Evolutionary conservation across 2,888 invertebrate species (phyloP).

Genomic region (Hymenopus coronatus): DNA sequence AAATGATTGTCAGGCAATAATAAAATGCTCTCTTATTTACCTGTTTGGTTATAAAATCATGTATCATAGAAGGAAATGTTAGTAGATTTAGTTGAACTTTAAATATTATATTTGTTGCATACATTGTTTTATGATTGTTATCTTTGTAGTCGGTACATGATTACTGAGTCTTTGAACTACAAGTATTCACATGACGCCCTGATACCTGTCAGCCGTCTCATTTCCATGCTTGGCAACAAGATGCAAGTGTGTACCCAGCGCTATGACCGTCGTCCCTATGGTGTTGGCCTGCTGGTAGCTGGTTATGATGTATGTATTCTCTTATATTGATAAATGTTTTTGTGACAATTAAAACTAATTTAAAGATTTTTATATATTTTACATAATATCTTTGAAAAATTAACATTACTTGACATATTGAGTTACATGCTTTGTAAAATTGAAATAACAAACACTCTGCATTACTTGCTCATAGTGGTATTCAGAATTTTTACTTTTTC

Average conservation of each 20-base stretch:
- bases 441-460: too few species aligned
- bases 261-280: constrained; percentile 95
- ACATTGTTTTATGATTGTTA: constrained; percentile 1
- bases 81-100: not conserved
- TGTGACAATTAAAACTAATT: too few species aligned
- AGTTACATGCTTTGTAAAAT: too few species aligned
- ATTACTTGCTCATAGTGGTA: too few species aligned
- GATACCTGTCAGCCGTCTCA: constrained; percentile 83
- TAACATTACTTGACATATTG: too few species aligned
- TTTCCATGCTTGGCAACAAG: constrained; percentile 84
- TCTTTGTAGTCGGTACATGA: constrained; percentile 78
- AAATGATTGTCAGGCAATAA: too few species aligned
- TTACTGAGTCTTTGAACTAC: constrained; percentile 92
- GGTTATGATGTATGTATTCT: constrained; percentile 82
- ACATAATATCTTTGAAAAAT: too few species aligned
- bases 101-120: not conserved
- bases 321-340: too few species aligned
- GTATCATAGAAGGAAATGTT: not conserved
- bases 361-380: too few species aligned
- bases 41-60: too few species aligned
- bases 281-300: constrained; percentile 95
- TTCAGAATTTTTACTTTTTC: too few species aligned
- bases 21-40: too few species aligned
- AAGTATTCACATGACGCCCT: constrained; percentile 86
- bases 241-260: constrained; percentile 97